Conservation (phyloP, 2,888 invertebrate genomes). For the Trilocha varians region DNA sequence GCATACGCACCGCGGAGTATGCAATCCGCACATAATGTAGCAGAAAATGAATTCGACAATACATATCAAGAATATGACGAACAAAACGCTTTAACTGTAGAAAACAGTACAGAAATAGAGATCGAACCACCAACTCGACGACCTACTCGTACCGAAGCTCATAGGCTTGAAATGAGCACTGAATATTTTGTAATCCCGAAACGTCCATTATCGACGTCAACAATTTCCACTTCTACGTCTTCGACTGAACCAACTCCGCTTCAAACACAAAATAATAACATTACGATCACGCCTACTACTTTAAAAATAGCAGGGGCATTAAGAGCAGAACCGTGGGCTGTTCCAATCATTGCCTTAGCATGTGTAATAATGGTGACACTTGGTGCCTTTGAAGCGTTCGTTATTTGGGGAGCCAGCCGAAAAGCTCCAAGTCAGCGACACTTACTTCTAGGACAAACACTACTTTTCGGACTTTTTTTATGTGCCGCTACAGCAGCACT, state of each 20-base stretch:
- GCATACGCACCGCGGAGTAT: constrained; percentile 51
- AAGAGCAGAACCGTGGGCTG: constrained; percentile 89
- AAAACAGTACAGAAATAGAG: constrained; percentile 29
- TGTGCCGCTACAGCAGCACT: constrained; percentile 86
- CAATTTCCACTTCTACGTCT: constrained; percentile 43
- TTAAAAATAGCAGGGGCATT: constrained; percentile 50
- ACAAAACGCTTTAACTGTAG: constrained; percentile 30
- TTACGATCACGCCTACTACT: constrained; percentile 25
- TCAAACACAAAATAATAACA: constrained; percentile 17
- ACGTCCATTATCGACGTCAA: constrained; percentile 42
- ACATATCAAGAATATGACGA: constrained; percentile 49
- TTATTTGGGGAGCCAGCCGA: constrained; percentile 84
- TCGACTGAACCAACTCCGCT: constrained; percentile 18
- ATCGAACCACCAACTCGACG: constrained; percentile 43
- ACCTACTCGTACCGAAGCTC: constrained; percentile 57
- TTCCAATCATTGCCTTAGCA: constrained; percentile 89
- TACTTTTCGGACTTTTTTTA: constrained; percentile 86
- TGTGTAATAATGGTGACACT: constrained; percentile 89
- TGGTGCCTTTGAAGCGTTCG: constrained; percentile 90
- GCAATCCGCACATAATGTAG: constrained; percentile 31
- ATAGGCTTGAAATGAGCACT: constrained; percentile 85
- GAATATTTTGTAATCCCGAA: constrained; percentile 87
- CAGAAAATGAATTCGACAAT: constrained; percentile 46
- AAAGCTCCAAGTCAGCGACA: constrained; percentile 89
- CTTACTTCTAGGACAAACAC: constrained; percentile 88